These are phyloP conservation scores for Euwallacea fornicatus DNA, from an alignment of 1,140 invertebrate species.

Conservation along the genomic window DNA sequence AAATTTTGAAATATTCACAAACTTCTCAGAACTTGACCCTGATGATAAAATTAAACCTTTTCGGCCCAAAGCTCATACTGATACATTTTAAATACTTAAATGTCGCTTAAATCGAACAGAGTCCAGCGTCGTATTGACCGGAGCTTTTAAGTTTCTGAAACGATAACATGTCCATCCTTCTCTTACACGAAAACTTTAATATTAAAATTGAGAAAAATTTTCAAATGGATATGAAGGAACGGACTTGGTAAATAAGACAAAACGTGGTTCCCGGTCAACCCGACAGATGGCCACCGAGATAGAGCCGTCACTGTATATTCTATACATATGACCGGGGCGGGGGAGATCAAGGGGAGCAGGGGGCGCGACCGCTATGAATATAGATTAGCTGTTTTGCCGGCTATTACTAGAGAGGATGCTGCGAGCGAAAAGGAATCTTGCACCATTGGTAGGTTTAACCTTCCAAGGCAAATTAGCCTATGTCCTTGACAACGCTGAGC, in stretches of 20 bases:
- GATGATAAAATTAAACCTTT: no score
- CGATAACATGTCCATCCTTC: no score
- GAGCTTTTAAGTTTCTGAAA: no score
- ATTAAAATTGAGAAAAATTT: background rate
- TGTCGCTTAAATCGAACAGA: no score
- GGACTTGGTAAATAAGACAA: background rate
- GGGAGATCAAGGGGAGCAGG: conserved; percentile 29
- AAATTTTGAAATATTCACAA: no score
- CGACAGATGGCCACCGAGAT: conserved; percentile 48
- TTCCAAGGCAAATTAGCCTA: no score
- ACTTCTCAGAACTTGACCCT: no score
- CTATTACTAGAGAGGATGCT: conserved; percentile 33
- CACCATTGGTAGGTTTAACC: conserved; percentile 13
- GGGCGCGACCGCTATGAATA: conserved; percentile 47
- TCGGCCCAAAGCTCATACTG: no score
- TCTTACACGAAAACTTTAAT: no score
- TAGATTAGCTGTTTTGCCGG: conserved; percentile 51
- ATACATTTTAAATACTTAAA: no score
- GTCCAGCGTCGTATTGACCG: no score
- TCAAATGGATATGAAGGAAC: background rate
- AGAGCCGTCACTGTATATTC: conserved; percentile 41
- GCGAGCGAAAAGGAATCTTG: conserved; percentile 11
- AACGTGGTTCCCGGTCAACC: conserved; percentile 29
- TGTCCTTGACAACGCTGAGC: no score
- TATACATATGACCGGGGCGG: conserved; percentile 29